Conservation (phyloP, 2,888 invertebrate genomes). For the Hyalella azteca region DNA sequence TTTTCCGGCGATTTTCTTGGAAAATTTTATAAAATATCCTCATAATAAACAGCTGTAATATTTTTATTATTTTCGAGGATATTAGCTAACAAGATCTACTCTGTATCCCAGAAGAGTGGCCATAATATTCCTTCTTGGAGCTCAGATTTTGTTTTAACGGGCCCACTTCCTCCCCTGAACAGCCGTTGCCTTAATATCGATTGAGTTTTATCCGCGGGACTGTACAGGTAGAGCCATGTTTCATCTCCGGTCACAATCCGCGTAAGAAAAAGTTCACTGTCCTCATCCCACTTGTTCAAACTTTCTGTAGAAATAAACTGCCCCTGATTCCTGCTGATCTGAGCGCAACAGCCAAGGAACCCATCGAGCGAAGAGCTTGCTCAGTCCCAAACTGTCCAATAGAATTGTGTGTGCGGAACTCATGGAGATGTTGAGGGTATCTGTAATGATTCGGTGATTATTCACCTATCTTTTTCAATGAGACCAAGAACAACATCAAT, state of each 20-base stretch:
- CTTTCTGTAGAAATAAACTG: constrained; percentile 33
- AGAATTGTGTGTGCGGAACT: constrained; percentile 1
- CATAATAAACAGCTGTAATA: constrained; percentile 36
- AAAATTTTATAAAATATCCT: constrained; percentile 11
- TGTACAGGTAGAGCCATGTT: constrained; percentile 36
- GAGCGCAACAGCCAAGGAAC: constrained; percentile 13
- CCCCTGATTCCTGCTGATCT: constrained; percentile 26
- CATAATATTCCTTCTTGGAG: constrained; percentile 3
- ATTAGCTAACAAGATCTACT: background rate
- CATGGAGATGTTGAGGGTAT: constrained; percentile 14
- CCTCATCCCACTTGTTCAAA: constrained; percentile 33
- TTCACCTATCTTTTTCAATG: background rate
- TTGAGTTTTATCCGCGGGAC: constrained; percentile 33
- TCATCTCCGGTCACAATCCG: constrained; percentile 33
- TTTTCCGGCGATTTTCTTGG: constrained; percentile 29
- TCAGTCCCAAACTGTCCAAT: background rate
- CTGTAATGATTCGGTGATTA: background rate
- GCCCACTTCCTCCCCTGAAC: constrained; percentile 17
- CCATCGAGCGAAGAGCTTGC: constrained; percentile 37
- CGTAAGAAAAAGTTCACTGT: constrained; percentile 9
- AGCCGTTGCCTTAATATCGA: constrained; percentile 37
- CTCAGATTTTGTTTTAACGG: background rate
- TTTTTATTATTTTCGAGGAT: constrained; percentile 11
- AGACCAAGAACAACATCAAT: background rate
- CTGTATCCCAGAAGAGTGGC: constrained; percentile 26